A percentile compares a stretch with the other conserved stretches of the same genome.
These are phyloP conservation scores for Fulica atra DNA, from an alignment of 2,113 vertebrate genomes.

Conservation along the genomic window DNA sequence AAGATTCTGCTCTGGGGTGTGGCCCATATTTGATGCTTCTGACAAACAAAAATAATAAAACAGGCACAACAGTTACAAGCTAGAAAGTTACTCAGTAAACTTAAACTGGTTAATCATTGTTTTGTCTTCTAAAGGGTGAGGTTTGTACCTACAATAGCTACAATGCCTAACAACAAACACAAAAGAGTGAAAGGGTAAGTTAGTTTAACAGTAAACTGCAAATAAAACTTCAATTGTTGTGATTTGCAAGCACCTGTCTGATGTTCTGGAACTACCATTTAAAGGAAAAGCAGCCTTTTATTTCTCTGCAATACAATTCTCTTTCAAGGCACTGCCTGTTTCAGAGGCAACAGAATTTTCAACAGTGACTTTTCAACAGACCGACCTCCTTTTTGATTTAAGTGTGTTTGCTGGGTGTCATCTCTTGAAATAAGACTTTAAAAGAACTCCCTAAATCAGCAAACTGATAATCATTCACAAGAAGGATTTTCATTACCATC, in stretches of 20 bases:
- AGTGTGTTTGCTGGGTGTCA: background rate
- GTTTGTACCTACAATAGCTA: conserved; percentile 45
- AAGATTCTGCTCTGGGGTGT: background rate
- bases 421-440: background rate
- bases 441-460: background rate
- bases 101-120: conserved; percentile 42
- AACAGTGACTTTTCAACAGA: background rate
- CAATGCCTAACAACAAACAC: conserved; percentile 3
- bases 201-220: conserved; percentile 21
- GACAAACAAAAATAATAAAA: conserved; percentile 17
- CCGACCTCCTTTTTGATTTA: background rate
- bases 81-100: conserved; percentile 54
- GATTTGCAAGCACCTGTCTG: background rate
- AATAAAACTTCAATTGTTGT: background rate
- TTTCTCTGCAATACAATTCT: background rate
- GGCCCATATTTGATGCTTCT: background rate
- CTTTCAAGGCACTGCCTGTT: background rate
- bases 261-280: background rate
- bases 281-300: background rate
- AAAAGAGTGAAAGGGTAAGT: background rate
- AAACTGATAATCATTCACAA: background rate
- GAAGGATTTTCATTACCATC: conserved; percentile 81
- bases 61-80: conserved; percentile 4
- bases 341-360: background rate
- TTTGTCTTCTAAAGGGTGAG: conserved; percentile 22